A percentile compares a stretch with the other conserved stretches of the same genome.
Evolutionary conservation across 23 tunicate genomes (phyloP).

Genomic region (Ciona savignyi): DNA sequence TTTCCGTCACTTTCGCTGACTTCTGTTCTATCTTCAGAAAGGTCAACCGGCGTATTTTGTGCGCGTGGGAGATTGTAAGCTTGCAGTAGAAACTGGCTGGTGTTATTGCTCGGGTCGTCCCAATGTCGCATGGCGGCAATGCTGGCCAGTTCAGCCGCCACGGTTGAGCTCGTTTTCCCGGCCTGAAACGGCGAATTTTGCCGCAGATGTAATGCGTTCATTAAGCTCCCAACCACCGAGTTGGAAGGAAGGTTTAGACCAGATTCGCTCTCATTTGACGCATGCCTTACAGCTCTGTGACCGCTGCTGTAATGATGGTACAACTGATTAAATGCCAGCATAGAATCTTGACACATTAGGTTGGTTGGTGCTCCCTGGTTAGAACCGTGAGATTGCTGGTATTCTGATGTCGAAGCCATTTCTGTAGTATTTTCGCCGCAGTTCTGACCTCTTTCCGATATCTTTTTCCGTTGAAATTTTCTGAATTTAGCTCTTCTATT

Average conservation of each 20-base stretch:
- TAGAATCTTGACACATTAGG: background rate
- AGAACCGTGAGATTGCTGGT: slow-evolving; percentile 5
- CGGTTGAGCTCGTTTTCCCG: background rate
- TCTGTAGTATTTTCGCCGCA: background rate
- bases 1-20: too few relatives aligned
- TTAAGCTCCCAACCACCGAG: background rate
- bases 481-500: slow-evolving; percentile 62
- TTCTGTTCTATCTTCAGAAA: too few relatives aligned
- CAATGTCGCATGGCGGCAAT: slow-evolving; percentile 22
- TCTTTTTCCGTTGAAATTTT: slow-evolving; percentile 27
- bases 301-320: background rate
- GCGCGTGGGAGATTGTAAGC: too few relatives aligned
- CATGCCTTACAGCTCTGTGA: too few relatives aligned
- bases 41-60: too few relatives aligned
- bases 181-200: background rate
- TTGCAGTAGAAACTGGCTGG: too few relatives aligned
- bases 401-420: background rate
- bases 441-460: background rate
- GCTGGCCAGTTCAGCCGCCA: slow-evolving; percentile 12
- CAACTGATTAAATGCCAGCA: background rate
- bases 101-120: background rate
- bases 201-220: background rate
- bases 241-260: too few relatives aligned
- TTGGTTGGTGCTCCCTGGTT: background rate
- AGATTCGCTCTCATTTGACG: too few relatives aligned